Percentiles rank a stretch among this genome's conserved stretches.
Conservation (phyloP, 2,113 vertebrate species). For the Rhineura floridana region DNA sequence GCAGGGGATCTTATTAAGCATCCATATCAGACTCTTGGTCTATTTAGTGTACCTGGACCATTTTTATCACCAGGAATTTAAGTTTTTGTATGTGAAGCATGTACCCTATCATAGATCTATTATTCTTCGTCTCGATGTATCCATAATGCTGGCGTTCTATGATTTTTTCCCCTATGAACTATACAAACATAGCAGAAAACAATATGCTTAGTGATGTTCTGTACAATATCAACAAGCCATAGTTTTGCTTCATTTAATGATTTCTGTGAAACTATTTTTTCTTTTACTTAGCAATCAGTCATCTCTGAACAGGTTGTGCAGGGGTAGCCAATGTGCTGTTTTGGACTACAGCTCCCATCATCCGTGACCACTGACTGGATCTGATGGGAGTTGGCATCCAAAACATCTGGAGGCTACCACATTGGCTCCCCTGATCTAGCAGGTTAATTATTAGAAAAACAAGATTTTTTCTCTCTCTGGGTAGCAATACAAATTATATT, state of each 20-base stretch:
- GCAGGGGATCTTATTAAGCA: background rate
- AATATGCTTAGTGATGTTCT: background rate
- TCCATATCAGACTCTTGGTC: no score
- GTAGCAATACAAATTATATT: no score
- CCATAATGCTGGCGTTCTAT: background rate
- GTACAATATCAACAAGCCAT: background rate
- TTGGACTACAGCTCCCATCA: no score
- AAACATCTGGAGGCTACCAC: no score
- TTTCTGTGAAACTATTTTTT: background rate
- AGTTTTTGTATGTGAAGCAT: background rate
- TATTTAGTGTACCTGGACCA: no score
- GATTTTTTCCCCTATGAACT: background rate
- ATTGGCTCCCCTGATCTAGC: background rate
- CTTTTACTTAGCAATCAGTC: background rate
- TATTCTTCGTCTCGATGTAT: background rate
- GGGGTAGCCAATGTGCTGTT: no score
- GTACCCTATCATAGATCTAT: no score
- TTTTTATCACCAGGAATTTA: no score
- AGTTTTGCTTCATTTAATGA: no score
- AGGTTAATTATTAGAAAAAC: background rate
- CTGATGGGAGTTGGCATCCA: no score
- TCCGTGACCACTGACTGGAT: no score
- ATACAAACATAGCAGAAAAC: background rate
- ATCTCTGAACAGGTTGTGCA: background rate
- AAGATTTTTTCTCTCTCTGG: no score